These are phyloP conservation scores for Hylia prasina DNA, from an alignment of 2,113 vertebrate genomes.

Conservation along the genomic window DNA sequence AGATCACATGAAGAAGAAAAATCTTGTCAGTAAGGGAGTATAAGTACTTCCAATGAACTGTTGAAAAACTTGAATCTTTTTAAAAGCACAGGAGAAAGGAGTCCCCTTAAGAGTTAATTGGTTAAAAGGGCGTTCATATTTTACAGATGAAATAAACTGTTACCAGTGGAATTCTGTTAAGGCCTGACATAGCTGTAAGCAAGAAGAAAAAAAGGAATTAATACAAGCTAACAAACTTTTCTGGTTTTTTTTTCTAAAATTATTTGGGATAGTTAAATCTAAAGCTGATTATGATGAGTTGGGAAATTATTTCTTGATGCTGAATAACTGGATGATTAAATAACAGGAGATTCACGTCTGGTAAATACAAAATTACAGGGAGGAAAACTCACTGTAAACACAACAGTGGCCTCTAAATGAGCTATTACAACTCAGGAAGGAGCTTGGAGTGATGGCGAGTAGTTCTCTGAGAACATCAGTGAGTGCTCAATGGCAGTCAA, in stretches of 20 bases:
- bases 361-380: conserved; percentile 30
- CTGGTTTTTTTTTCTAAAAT: not conserved
- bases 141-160: not conserved
- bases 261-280: not conserved
- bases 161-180: not conserved
- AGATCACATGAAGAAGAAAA: not conserved
- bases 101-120: not conserved
- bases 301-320: not conserved
- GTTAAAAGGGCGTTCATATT: not conserved
- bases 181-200: not conserved
- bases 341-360: not conserved
- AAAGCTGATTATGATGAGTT: not conserved
- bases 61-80: not conserved
- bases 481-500: not conserved
- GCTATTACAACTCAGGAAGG: conserved; percentile 5
- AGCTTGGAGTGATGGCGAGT: conserved; percentile 17
- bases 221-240: not conserved
- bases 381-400: conserved; percentile 16
- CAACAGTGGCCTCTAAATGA: conserved; percentile 31
- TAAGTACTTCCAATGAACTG: rapidly evolving
- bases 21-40: not conserved
- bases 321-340: not conserved
- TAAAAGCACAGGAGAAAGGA: not conserved
- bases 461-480: conserved; percentile 21
- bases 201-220: not conserved